These are phyloP conservation scores for Barnardius zonarius DNA, from an alignment of 2,113 vertebrate species.

Conservation along the genomic window DNA sequence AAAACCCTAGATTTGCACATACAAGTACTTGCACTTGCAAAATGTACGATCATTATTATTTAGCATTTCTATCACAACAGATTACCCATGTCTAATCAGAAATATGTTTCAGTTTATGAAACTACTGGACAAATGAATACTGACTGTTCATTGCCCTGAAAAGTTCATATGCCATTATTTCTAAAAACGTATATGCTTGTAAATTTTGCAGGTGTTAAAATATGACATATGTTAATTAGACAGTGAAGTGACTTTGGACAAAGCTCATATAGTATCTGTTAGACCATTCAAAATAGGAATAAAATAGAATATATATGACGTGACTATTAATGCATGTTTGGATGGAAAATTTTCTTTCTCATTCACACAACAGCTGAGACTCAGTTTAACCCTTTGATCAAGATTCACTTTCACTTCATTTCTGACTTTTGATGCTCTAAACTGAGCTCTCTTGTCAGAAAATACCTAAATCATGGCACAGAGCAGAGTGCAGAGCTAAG, in stretches of 20 bases:
- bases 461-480: background rate
- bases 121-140: background rate
- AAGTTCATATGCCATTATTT: background rate
- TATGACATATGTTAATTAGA: background rate
- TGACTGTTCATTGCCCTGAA: background rate
- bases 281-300: background rate
- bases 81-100: background rate
- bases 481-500: background rate
- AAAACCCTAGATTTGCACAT: slow-evolving; percentile 9
- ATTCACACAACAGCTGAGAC: background rate
- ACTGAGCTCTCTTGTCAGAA: background rate
- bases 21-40: background rate
- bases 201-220: background rate
- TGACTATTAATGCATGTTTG: background rate
- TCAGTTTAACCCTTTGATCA: background rate
- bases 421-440: background rate
- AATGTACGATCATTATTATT: background rate
- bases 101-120: background rate
- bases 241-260: background rate
- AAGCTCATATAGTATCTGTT: background rate
- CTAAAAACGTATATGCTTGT: background rate
- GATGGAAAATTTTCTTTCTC: background rate
- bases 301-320: background rate
- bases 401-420: background rate
- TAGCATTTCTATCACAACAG: background rate